Evolutionary conservation across 2,888 invertebrate species (phyloP), one percentile per base, ranked within the genome.

Genomic region (Phania funesta): DNA sequence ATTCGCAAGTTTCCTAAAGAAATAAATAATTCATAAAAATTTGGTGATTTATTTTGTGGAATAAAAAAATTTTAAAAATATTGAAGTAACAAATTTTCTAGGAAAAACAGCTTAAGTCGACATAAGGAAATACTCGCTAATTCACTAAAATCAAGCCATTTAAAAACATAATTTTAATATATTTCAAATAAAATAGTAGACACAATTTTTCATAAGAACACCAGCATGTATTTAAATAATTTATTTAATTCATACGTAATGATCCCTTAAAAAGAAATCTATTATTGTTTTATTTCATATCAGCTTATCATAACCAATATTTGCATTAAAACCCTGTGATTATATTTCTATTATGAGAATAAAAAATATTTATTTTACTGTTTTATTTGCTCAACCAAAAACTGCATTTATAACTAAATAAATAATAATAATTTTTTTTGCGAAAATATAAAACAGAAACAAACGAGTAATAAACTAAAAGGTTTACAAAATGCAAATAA

Each of bases 361-460:
- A 38, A 26, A 26, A 70, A 50, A 16, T 56, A 46, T 71, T 58
- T 71, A 71, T 60, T 60, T 38, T 38, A 26, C 71, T 24, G 48
- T 35, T 64, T 29, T 35, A 16, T 20, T 52, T 73, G n/a, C 18
- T 26, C 11, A 24, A 58, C 24, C 26, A 20, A 71, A 71, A 60
- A 38, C 60, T 62, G 56, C 64, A 48, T 65, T 74, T 74, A 52
- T 32, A 74, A 56, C 38, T 62, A 52, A 73, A 73, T 44, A 73
- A 73, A 73, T 52, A 73, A 38, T 48, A 56, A 44, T 20, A 26
- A 56, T 46, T 46, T 22, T 56, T 67, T 22, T 67, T 38, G 24
- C 13, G 24, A 38, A 3, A 50, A 50, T n/a, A 65, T 24, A 13
- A 29, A 48, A 44, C 4, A 24, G n/a, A 26, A 18, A 16, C 20